Evolutionary conservation across 2,797 vertebrate genomes (phyloP), one percentile per base, ranked within the genome.

Genomic region (Acipenser transmontanus): DNA sequence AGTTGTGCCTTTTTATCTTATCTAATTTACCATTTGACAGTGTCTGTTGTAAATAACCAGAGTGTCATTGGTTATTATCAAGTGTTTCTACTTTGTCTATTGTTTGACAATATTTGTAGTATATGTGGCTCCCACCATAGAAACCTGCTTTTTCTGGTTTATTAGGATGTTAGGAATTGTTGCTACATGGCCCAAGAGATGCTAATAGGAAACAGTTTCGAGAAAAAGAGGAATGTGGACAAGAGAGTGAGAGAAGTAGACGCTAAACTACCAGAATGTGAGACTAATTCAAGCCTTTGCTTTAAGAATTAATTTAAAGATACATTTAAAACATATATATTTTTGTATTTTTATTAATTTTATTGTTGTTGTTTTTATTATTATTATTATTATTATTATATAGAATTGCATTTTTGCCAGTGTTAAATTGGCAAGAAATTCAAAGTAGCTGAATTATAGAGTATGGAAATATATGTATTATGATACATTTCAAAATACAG

Each of bases 1-100:
- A 95, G 92, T 92, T 95, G 97, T 99, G 97, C 97, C 97, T 99
- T 99, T 96, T 97, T 34, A 97, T 95, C 95, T 94, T 93, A 93
- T 92, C 89, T 92, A 85, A 34, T 34, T 34, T 34, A 91, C 91
- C 91, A 90, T 94, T 96, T 95, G 93, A 92, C 91, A 91, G 90
- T 92, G 92, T 93, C 86, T 94, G 91, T 93, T 98, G 97, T 98
- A 98, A 95, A 98, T 98, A 98, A 91, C 89, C 82, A 92, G 74
- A 85, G 85, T 86, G 83, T 78, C 85, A 89, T 93, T 77, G 78
- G 87, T 93, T 93, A 88, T 91, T 92, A 89, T 88, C 84, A 87
- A 88, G 86, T 82, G 87, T 93, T 94, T 94, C 86, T 91, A 75
- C 85, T 91, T 34, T 49, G 47, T 51, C 78, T 87, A 76, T 81